Base-by-base conservation (phyloP, 2,113 vertebrate species). In the Tragelaphus imberbis region DNA sequence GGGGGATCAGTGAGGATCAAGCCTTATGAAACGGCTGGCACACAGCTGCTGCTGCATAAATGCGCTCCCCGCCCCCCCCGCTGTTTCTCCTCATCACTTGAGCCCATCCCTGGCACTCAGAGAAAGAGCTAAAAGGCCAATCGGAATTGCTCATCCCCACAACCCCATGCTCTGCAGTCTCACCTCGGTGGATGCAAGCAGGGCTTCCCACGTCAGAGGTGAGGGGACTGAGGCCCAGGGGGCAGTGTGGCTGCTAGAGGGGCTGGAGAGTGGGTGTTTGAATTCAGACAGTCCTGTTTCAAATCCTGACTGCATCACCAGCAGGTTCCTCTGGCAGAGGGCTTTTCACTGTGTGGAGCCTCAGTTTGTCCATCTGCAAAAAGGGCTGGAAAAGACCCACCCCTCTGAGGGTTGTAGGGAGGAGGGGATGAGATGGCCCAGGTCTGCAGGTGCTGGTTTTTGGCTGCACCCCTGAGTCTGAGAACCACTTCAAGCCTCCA, bases 31-130 rank as follows among this genome's bases (percentile, higher is more conserved):
- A 15, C 0, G 0, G 44, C 44, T 33, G 53, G 84, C 51, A 80
- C 51, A 59, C 81, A 87, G 80, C 58, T 71, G 71, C 61, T 49
- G 17, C 75, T 84, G 14, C 15, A 5, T 30, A 86, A 55, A 51
- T 75, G 77, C 28, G 1, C 0, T 28, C 10, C 27, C 2, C 11
- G 19, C 7, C 1, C 55, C 19, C 59, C 27, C 25, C 5, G 0
- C 9, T 16, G 4, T 55, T 19, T 30, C 21, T 84, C 28, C 33
- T 84, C 15, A 2, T 19, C 7, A 1, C 25, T 17, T 33, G 47
- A 61, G n/a, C 25, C 11, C 5, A 0, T 13, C 28, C 4, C 1
- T 2, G 47, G 40, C 53, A 15, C n/a, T 59, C 84, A 40, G 88
- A n/a, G 23, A 27, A 36, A 80, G 36, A 44, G n/a, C 88, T 56